Percentiles rank a stretch among this genome's conserved stretches.
These are phyloP conservation scores for Drosophila virilis DNA, from an alignment of 1,140 invertebrate genomes.

Conservation along the genomic window DNA sequence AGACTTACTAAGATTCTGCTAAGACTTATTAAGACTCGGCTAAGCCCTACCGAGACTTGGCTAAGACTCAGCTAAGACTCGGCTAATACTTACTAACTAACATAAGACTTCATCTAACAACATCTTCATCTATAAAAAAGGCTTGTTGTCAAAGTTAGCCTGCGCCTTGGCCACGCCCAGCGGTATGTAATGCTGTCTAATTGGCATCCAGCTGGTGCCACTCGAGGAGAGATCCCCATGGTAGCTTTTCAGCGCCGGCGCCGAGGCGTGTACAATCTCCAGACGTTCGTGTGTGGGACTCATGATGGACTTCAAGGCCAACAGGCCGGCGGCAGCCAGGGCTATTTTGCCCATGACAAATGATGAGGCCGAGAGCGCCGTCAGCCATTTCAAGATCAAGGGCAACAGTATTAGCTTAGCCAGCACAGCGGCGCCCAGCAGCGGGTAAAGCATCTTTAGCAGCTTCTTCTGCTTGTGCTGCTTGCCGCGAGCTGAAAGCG, in stretches of 20 bases:
- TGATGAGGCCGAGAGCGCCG: constrained; percentile 87
- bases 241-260: constrained; percentile 44
- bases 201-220: constrained; percentile 61
- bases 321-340: constrained; percentile 79
- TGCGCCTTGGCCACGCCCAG: constrained; percentile 51
- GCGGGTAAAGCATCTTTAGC: constrained; percentile 82
- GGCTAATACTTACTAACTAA: neutral
- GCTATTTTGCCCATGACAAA: constrained; percentile 86
- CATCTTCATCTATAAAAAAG: constrained; percentile 63
- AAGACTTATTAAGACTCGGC: too few relatives aligned
- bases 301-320: constrained; percentile 82
- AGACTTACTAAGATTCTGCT: too few relatives aligned
- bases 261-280: constrained; percentile 70
- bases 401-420: constrained; percentile 88
- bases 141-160: constrained; percentile 44
- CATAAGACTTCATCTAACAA: constrained; percentile 18
- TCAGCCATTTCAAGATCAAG: constrained; percentile 87
- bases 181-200: constrained; percentile 67
- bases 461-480: constrained; percentile 66
- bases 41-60: too few relatives aligned
- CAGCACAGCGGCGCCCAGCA: constrained; percentile 87
- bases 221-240: constrained; percentile 57
- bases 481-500: constrained; percentile 64
- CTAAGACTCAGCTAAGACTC: too few relatives aligned
- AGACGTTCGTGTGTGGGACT: constrained; percentile 54